Percentiles rank a stretch among this genome's conserved stretches.
These are phyloP conservation scores for Camponotus vicinus DNA, from an alignment of 1,140 invertebrate genomes.

Conservation along the genomic window DNA sequence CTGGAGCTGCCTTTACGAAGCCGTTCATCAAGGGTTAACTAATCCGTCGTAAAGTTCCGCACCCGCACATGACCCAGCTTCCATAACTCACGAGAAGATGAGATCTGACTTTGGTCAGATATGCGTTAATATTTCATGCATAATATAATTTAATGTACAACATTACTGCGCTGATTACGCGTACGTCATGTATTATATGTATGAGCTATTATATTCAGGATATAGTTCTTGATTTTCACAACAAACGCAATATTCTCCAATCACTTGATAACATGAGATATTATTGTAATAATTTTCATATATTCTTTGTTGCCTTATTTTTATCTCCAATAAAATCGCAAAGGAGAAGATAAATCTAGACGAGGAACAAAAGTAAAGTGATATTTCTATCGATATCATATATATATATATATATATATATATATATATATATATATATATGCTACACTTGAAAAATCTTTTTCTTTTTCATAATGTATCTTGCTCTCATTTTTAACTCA, in stretches of 20 bases:
- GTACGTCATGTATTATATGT: slow-evolving; percentile 53
- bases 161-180: slow-evolving; percentile 54
- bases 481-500: slow-evolving; percentile 38
- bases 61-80: slow-evolving; percentile 48
- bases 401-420: no score
- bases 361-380: slow-evolving; percentile 1
- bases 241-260: slow-evolving; percentile 37
- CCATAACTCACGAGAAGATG: slow-evolving; percentile 64
- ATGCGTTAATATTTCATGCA: slow-evolving; percentile 64
- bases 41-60: slow-evolving; percentile 65
- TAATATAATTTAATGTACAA: slow-evolving; percentile 62
- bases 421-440: not conserved
- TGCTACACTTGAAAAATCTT: slow-evolving; percentile 14
- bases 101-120: slow-evolving; percentile 66
- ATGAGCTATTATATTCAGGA: slow-evolving; percentile 26
- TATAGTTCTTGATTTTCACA: slow-evolving; percentile 31
- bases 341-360: slow-evolving; percentile 11
- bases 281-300: slow-evolving; percentile 37
- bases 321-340: slow-evolving; percentile 21
- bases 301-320: not conserved
- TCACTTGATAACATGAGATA: slow-evolving; percentile 32
- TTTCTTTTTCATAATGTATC: slow-evolving; percentile 8
- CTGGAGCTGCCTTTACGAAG: slow-evolving; percentile 24
- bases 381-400: not conserved
- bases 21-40: slow-evolving; percentile 57